Evolutionary conservation across 2,888 invertebrate genomes (phyloP).

Genomic region (Miltochrista miniata): DNA sequence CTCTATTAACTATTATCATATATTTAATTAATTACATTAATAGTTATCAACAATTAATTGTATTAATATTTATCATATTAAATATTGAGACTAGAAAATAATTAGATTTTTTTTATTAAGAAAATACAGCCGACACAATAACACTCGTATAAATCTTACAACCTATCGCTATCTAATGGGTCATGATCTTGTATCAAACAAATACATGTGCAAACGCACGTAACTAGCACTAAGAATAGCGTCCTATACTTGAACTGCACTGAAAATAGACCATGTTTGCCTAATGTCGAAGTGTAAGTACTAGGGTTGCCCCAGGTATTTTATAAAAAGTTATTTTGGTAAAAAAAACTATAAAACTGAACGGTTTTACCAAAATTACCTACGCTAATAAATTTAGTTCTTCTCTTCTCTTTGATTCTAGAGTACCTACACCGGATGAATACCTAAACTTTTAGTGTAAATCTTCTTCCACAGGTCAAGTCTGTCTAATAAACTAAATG

Average conservation of each 20-base stretch:
- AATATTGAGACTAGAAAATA: not conserved
- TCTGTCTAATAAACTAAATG: slow-evolving; percentile 42
- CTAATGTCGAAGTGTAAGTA: slow-evolving; percentile 32
- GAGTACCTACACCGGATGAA: not conserved
- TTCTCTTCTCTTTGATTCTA: not conserved
- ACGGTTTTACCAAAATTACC: not conserved
- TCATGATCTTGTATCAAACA: slow-evolving; percentile 1
- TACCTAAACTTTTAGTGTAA: not conserved
- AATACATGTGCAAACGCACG: slow-evolving; percentile 38
- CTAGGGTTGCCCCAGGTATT: slow-evolving; percentile 19
- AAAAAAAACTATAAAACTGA: not conserved
- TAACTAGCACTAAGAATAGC: slow-evolving; percentile 43
- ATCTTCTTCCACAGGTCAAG: slow-evolving; percentile 33
- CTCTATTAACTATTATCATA: too few species aligned
- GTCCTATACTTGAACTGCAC: slow-evolving; percentile 46
- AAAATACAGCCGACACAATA: not conserved
- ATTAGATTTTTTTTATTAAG: not conserved
- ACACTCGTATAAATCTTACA: too few species aligned
- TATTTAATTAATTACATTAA: too few species aligned
- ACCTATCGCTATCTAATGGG: too few species aligned
- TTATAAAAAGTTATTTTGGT: not conserved
- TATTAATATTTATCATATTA: too few species aligned
- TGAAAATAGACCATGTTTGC: slow-evolving; percentile 44
- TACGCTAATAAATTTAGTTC: not conserved
- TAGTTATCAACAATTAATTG: too few species aligned